These are phyloP conservation scores for Adela reaumurella DNA, from an alignment of 2,888 invertebrate genomes.

Conservation along the genomic window DNA sequence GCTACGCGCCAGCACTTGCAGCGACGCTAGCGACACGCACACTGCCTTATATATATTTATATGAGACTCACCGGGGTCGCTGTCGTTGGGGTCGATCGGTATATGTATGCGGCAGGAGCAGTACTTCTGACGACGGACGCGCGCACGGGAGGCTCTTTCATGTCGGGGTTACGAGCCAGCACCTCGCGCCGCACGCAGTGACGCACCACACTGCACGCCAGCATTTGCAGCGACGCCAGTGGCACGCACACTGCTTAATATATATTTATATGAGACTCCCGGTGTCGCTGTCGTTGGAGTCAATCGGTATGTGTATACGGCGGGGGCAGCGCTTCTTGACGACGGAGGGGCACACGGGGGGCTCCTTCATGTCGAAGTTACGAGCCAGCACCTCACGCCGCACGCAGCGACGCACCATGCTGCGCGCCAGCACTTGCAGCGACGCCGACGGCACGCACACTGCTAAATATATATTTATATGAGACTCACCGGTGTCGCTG, in stretches of 20 bases:
- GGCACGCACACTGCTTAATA: slow-evolving; percentile 13
- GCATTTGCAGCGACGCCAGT: slow-evolving; percentile 28
- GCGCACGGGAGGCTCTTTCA: slow-evolving; percentile 16
- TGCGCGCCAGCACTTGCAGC: slow-evolving; percentile 20
- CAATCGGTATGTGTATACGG: slow-evolving; percentile 33
- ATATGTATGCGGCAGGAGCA: slow-evolving; percentile 30
- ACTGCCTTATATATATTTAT: too few species aligned
- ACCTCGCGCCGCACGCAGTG: slow-evolving; percentile 23
- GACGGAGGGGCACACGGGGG: slow-evolving; percentile 2
- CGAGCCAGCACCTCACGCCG: slow-evolving; percentile 22
- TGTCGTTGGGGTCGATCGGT: slow-evolving; percentile 33
- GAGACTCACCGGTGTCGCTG: slow-evolving; percentile 26
- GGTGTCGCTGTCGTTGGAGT: slow-evolving; percentile 29
- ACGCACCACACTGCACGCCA: slow-evolving; percentile 20
- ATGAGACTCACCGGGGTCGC: slow-evolving; percentile 23
- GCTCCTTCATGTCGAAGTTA: slow-evolving; percentile 25
- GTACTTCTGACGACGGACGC: slow-evolving; percentile 9
- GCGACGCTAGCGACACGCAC: too few species aligned
- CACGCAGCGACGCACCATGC: slow-evolving; percentile 24
- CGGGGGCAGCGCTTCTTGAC: slow-evolving; percentile 17
- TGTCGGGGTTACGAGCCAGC: slow-evolving; percentile 25
- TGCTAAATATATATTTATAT: too few species aligned
- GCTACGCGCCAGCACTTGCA: too few species aligned
- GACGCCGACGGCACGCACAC: slow-evolving; percentile 22
- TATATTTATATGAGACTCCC: too few species aligned